These are phyloP conservation scores for Odontophorus gujanensis DNA, from an alignment of 2,113 vertebrate species.

Conservation along the genomic window DNA sequence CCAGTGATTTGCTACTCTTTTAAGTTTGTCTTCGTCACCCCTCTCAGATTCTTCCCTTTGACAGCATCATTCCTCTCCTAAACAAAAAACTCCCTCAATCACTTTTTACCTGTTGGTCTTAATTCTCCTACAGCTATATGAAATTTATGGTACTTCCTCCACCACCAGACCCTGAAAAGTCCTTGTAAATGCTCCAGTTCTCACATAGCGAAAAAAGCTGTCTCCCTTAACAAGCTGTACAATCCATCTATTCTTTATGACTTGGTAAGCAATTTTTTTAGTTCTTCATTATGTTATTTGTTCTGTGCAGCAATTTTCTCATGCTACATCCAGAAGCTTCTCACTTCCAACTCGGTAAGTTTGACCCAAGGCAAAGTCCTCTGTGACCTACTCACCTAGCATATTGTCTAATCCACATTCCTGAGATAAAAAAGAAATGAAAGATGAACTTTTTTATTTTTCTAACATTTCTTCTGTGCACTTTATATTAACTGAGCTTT, in stretches of 20 bases:
- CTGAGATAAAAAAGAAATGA: background rate
- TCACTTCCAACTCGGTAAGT: background rate
- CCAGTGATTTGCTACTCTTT: background rate
- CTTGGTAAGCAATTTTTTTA: background rate
- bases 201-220: background rate
- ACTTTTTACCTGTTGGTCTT: background rate
- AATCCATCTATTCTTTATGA: background rate
- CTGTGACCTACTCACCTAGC: background rate
- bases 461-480: background rate
- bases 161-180: background rate
- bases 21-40: fast-evolving
- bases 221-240: background rate
- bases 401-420: background rate
- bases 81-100: background rate
- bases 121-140: background rate
- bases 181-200: background rate
- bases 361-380: background rate
- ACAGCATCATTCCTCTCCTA: background rate
- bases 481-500: background rate
- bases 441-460: background rate
- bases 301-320: background rate
- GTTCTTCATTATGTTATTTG: background rate
- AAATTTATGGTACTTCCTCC: background rate
- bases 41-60: background rate
- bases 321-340: background rate